These are phyloP conservation scores for Philonicus albiceps DNA, from an alignment of 2,888 invertebrate species.

Conservation along the genomic window DNA sequence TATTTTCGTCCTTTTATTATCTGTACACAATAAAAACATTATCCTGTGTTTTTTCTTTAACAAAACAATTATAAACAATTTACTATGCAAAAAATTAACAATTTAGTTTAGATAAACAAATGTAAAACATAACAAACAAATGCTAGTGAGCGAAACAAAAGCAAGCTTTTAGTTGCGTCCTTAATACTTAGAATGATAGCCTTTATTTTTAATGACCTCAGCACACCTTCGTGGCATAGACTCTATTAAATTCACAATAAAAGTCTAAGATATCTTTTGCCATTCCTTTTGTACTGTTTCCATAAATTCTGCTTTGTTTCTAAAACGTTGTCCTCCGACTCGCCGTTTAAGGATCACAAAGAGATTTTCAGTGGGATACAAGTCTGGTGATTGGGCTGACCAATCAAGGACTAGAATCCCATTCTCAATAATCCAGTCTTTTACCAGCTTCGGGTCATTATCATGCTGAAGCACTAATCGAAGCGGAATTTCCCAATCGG, in stretches of 20 bases:
- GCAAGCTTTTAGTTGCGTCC: no score
- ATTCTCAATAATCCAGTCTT: no score
- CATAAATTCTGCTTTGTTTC: neutral
- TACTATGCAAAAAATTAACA: neutral
- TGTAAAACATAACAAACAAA: neutral
- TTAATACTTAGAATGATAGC: neutral
- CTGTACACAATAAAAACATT: neutral
- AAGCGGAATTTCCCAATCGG: slow-evolving; percentile 6
- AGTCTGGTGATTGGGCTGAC: slow-evolving; percentile 35
- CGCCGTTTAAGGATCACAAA: neutral
- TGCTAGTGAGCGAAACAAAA: no score
- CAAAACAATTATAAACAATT: neutral
- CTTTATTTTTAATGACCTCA: slow-evolving; percentile 1
- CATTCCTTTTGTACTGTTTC: slow-evolving; percentile 1
- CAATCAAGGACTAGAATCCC: neutral
- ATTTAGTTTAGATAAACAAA: neutral
- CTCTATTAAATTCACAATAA: neutral
- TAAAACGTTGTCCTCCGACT: neutral
- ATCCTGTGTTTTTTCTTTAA: neutral
- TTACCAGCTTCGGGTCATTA: neutral
- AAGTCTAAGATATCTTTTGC: neutral
- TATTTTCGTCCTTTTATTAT: neutral
- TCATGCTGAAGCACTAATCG: slow-evolving; percentile 34
- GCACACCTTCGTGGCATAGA: neutral
- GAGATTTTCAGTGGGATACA: slow-evolving; percentile 23